These are phyloP conservation scores for Malaclemys terrapin DNA, from an alignment of 2,113 vertebrate species.

Conservation along the genomic window DNA sequence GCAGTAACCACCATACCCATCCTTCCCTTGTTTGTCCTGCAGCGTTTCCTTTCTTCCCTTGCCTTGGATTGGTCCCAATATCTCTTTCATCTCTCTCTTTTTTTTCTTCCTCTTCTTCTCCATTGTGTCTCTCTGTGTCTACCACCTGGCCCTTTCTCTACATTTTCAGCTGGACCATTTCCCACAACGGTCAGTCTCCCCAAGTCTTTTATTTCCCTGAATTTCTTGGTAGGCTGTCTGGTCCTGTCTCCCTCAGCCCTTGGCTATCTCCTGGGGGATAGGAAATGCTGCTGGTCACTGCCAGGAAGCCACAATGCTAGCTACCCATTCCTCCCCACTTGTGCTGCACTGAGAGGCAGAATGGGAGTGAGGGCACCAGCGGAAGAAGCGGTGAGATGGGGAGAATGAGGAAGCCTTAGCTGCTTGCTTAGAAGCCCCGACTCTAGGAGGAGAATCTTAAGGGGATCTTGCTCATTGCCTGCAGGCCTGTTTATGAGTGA, in stretches of 20 bases:
- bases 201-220: background rate
- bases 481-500: background rate
- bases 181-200: background rate
- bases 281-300: background rate
- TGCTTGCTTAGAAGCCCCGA: background rate
- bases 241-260: background rate
- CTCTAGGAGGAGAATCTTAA: background rate
- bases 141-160: background rate
- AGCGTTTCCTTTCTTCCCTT: background rate
- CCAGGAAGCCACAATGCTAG: background rate
- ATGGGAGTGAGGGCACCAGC: background rate
- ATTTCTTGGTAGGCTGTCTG: background rate
- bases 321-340: background rate
- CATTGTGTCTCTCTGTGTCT: background rate
- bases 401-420: fast-evolving
- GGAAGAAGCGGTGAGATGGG: background rate
- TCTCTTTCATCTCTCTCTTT: background rate
- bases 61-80: background rate
- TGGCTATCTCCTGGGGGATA: background rate
- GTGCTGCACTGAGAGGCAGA: background rate
- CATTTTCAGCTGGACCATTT: background rate
- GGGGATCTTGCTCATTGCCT: background rate
- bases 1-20: background rate
- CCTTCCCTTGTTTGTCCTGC: background rate
- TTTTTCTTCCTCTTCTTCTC: background rate